These are phyloP conservation scores for Anniella stebbinsi DNA, from an alignment of 2,797 vertebrate species.

Conservation along the genomic window DNA sequence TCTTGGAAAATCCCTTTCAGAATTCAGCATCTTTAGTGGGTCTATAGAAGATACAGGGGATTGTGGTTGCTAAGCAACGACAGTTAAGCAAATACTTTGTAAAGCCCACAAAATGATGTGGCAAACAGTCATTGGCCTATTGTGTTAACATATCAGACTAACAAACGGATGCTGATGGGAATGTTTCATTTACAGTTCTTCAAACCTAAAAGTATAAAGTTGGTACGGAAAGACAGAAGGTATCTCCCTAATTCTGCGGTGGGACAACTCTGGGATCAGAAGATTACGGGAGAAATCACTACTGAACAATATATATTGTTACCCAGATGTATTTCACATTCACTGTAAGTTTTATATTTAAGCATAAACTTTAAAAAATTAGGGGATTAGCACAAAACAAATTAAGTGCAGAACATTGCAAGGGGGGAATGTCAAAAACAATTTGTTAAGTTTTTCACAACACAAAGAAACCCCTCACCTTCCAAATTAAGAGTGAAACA, in stretches of 20 bases:
- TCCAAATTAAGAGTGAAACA: constrained; percentile 71
- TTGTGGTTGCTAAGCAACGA: constrained; percentile 51
- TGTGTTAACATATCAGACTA: background rate
- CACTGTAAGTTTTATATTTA: constrained; percentile 66
- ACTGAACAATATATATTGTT: constrained; percentile 61
- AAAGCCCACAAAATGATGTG: constrained; percentile 49
- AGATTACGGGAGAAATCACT: constrained; percentile 67
- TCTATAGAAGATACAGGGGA: constrained; percentile 28
- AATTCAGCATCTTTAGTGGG: constrained; percentile 39
- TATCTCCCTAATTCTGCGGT: constrained; percentile 68
- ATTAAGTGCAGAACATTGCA: constrained; percentile 73
- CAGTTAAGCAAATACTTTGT: constrained; percentile 28
- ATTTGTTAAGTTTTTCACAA: constrained; percentile 60
- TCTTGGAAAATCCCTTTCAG: constrained; percentile 58
- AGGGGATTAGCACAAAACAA: constrained; percentile 72
- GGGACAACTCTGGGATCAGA: constrained; percentile 56
- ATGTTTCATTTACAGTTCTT: constrained; percentile 73
- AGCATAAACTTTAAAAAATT: constrained; percentile 56
- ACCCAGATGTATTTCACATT: constrained; percentile 64
- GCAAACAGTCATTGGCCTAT: constrained; percentile 47
- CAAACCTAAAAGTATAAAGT: constrained; percentile 75
- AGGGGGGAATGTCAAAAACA: constrained; percentile 64
- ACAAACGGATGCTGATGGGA: constrained; percentile 59
- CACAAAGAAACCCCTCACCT: constrained; percentile 69
- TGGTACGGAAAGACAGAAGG: constrained; percentile 70